Conservation (phyloP, 2,888 invertebrate species). For the Archips xylosteana region DNA sequence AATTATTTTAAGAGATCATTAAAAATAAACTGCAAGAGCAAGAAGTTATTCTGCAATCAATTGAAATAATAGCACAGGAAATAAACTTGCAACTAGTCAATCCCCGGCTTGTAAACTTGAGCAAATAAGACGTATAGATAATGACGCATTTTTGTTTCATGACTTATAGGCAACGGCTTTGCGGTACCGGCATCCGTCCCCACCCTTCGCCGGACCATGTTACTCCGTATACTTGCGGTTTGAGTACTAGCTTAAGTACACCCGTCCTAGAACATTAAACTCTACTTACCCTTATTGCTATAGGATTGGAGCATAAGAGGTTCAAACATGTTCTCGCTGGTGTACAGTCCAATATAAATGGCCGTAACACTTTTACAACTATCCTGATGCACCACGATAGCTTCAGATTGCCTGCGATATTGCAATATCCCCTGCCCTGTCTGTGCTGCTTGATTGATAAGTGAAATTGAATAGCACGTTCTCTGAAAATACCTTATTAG, state of each 20-base stretch:
- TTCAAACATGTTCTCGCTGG: conserved; percentile 44
- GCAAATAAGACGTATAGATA: conserved; percentile 11
- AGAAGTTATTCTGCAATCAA: background rate
- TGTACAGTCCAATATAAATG: conserved; percentile 53
- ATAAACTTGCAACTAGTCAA: conserved; percentile 4
- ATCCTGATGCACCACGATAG: conserved; percentile 58
- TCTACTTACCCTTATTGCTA: conserved; percentile 27
- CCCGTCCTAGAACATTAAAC: background rate
- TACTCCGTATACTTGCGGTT: conserved; percentile 35
- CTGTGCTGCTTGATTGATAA: conserved; percentile 59
- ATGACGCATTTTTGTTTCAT: conserved; percentile 18
- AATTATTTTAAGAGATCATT: conserved; percentile 1
- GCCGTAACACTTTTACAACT: conserved; percentile 58
- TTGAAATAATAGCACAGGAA: background rate
- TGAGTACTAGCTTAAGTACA: conserved; percentile 34
- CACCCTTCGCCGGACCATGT: conserved; percentile 21
- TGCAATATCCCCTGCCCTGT: conserved; percentile 45
- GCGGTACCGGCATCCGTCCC: conserved; percentile 24
- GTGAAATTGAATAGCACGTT: conserved; percentile 53
- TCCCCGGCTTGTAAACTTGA: background rate
- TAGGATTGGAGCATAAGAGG: background rate
- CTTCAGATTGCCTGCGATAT: conserved; percentile 50
- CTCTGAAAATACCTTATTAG: background rate
- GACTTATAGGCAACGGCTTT: conserved; percentile 14
- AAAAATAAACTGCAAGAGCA: background rate